phyloP scores from a whole-genome alignment of 2,888 invertebrate species.

The Oscheius sp. region DNA sequence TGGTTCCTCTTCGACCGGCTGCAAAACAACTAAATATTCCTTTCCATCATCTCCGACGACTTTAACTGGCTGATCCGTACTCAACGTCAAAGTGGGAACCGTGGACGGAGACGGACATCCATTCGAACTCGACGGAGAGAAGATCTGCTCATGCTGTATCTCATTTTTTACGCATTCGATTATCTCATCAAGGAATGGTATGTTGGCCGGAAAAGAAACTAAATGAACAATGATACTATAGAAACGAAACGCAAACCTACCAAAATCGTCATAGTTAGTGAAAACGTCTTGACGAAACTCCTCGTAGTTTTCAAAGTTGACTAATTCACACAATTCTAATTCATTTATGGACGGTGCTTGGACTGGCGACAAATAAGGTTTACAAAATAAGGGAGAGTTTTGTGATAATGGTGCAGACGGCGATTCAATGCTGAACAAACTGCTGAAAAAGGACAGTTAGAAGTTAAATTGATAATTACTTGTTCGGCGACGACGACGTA shows the following conservation, averaged over 20 bases:
- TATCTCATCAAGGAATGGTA: conserved; percentile 56
- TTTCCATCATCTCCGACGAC: conserved; percentile 50
- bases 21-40: conserved; percentile 41
- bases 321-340: conserved; percentile 12
- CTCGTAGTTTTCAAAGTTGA: conserved; percentile 15
- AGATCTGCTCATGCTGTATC: conserved; percentile 35
- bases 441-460: not conserved
- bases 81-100: conserved; percentile 28
- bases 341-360: too few species aligned
- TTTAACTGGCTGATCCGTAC: conserved; percentile 39
- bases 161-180: conserved; percentile 63
- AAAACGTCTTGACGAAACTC: conserved; percentile 24
- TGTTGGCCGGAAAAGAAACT: not conserved
- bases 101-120: not conserved
- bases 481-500: conserved; percentile 11
- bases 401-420: not conserved
- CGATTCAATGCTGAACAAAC: conserved; percentile 26
- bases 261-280: conserved; percentile 21
- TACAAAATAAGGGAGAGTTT: not conserved
- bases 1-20: conserved; percentile 16
- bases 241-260: too few species aligned
- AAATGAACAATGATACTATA: too few species aligned
- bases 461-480: not conserved
- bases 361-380: not conserved
- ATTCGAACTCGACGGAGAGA: not conserved